phyloP scores from a whole-genome alignment of 2,797 vertebrate species.

The Acipenser ruthenus region DNA sequence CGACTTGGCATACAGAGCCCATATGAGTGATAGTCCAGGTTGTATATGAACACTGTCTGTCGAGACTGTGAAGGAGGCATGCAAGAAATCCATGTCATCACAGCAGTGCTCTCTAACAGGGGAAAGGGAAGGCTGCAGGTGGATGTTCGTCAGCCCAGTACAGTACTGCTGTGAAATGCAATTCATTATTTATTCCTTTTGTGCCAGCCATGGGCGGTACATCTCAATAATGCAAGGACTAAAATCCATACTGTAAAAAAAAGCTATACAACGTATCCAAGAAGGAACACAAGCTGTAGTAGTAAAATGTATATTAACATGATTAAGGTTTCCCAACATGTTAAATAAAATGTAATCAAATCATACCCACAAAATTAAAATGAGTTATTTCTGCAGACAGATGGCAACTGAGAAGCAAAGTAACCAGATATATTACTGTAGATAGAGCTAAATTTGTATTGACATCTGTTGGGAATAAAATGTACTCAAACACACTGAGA shows the following conservation, averaged over 20 bases:
- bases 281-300: background rate
- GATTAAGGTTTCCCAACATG: background rate
- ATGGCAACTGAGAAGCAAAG: too few relatives aligned
- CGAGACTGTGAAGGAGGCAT: background rate
- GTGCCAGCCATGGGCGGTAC: background rate
- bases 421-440: too few relatives aligned
- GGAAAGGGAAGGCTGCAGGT: too few relatives aligned
- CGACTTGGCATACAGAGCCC: too few relatives aligned
- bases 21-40: too few relatives aligned
- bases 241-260: background rate
- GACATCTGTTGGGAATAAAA: too few relatives aligned
- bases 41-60: background rate
- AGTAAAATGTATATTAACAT: background rate
- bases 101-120: background rate
- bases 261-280: background rate
- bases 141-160: too few relatives aligned
- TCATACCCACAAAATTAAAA: too few relatives aligned
- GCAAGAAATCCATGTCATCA: background rate
- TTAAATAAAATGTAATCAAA: background rate
- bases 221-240: slow-evolving; percentile 1
- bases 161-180: background rate
- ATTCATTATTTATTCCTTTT: background rate
- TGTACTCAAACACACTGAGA: too few relatives aligned
- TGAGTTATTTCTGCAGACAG: too few relatives aligned
- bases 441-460: too few relatives aligned